Evolutionary conservation across 2,797 vertebrate genomes (phyloP).

Genomic region (Silurus aristotelis): DNA sequence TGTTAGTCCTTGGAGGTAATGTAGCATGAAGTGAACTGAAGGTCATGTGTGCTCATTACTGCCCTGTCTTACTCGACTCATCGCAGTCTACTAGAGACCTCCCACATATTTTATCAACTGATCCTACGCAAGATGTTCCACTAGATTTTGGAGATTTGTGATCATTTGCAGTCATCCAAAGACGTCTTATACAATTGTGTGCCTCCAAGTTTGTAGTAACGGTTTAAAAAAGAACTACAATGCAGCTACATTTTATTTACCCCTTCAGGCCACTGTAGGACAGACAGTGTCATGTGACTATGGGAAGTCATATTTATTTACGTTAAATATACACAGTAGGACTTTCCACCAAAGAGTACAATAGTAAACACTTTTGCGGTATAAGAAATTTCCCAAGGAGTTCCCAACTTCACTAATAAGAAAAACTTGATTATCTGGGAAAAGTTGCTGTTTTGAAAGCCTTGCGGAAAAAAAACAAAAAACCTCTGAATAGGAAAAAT

Average conservation of each 20-base stretch:
- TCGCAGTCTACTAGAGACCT: not conserved
- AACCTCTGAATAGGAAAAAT: no score
- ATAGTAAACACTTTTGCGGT: not conserved
- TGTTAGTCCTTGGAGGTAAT: constrained; percentile 28
- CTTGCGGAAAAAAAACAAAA: not conserved
- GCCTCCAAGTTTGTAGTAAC: no score
- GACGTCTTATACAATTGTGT: no score
- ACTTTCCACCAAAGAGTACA: not conserved
- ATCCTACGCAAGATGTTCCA: not conserved
- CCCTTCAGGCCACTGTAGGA: not conserved
- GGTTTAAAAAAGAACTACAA: no score
- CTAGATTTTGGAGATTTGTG: no score
- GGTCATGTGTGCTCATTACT: constrained; percentile 24
- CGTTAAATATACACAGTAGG: not conserved
- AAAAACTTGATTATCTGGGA: not conserved
- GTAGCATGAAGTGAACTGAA: constrained; percentile 27
- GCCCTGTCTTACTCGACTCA: constrained; percentile 20
- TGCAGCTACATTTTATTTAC: not conserved
- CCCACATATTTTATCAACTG: not conserved
- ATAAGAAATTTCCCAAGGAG: not conserved
- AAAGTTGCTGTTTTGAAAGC: not conserved
- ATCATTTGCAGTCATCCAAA: no score
- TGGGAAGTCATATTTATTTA: not conserved
- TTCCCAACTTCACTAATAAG: not conserved
- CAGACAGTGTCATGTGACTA: no score